Evolutionary conservation across 2,113 vertebrate genomes (phyloP).

Genomic region (Dendropsophus ebraccatus): DNA sequence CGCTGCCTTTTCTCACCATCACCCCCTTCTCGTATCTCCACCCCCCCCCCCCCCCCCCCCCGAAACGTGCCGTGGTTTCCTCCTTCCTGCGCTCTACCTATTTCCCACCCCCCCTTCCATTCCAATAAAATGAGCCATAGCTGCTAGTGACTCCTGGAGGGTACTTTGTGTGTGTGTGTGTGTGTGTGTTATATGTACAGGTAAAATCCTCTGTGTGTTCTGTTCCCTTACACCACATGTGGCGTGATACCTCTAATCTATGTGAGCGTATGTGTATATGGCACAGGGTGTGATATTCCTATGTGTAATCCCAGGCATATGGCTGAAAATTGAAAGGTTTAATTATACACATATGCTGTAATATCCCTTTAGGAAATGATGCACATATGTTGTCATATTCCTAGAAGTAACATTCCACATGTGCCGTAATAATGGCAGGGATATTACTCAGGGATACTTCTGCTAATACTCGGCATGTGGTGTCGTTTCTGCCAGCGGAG

Average conservation of each 20-base stretch:
- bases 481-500: too few species aligned
- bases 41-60: neutral
- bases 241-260: neutral
- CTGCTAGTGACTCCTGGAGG: neutral
- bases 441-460: neutral
- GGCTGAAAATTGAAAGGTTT: neutral
- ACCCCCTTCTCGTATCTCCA: neutral
- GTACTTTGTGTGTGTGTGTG: neutral
- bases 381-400: conserved; percentile 19
- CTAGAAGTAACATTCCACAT: conserved; percentile 24
- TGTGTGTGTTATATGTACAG: too few species aligned
- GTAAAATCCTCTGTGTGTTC: neutral
- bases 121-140: neutral
- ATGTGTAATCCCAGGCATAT: neutral
- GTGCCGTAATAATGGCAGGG: neutral
- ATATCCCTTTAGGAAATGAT: neutral
- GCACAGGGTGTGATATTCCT: neutral
- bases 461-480: neutral
- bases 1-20: neutral
- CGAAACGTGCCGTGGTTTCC: neutral
- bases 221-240: neutral
- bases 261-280: neutral
- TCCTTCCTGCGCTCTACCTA: neutral
- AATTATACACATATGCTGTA: conserved; percentile 31
- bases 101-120: neutral